Evolutionary conservation across 1,140 invertebrate genomes (phyloP).

Genomic region (Nasonia longicornis): DNA sequence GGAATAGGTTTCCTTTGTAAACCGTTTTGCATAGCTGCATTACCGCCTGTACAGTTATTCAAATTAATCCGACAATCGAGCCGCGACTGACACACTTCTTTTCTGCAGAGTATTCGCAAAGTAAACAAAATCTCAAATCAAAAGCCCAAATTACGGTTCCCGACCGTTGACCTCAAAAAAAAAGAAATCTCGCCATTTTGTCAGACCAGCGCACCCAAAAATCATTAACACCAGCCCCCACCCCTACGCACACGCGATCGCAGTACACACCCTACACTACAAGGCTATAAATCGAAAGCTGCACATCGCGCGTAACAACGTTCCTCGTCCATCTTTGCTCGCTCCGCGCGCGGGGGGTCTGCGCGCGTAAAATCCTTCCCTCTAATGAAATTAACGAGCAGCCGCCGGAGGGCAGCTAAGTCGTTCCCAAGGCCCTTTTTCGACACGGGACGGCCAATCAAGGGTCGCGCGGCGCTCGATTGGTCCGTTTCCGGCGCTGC

Average conservation of each 20-base stretch:
- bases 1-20: not conserved
- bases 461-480: not conserved
- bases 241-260: not conserved
- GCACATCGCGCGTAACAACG: not conserved
- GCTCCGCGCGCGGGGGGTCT: slow-evolving; percentile 19
- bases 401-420: not conserved
- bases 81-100: too few species aligned
- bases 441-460: not conserved
- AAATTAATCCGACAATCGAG: too few species aligned
- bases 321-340: not conserved
- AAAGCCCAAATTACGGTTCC: too few species aligned
- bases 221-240: not conserved
- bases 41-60: not conserved
- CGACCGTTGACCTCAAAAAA: not conserved
- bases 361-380: slow-evolving; percentile 14
- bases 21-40: not conserved
- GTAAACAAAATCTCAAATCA: too few species aligned
- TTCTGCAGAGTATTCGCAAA: too few species aligned
- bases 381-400: slow-evolving; percentile 53
- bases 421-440: slow-evolving; percentile 25
- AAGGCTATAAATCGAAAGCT: not conserved
- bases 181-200: not conserved
- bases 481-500: slow-evolving; percentile 41
- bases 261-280: not conserved
- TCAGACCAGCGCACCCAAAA: not conserved